Evolutionary conservation across 2,113 vertebrate genomes (phyloP).

Genomic region (Perca fluviatilis): DNA sequence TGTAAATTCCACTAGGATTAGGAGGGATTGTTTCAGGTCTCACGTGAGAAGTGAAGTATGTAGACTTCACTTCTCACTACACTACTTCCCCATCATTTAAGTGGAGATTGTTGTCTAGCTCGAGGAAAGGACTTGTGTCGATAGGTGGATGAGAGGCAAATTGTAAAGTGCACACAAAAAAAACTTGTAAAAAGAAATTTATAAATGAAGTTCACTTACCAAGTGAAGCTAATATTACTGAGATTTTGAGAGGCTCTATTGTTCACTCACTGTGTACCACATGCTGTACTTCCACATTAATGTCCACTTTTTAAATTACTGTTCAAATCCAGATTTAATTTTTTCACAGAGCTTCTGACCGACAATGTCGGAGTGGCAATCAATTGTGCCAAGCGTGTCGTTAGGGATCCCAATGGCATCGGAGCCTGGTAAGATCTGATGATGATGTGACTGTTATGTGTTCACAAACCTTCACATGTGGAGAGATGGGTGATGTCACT

Average conservation of each 20-base stretch:
- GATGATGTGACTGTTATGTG: background rate
- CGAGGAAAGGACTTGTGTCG: background rate
- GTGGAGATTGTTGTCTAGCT: too few species aligned
- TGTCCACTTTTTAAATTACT: background rate
- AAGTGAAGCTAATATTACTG: background rate
- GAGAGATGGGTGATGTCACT: background rate
- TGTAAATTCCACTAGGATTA: too few species aligned
- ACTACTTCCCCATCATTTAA: too few species aligned
- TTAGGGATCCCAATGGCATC: conserved; percentile 48
- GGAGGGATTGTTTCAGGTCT: too few species aligned
- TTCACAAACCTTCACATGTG: background rate
- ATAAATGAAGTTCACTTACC: background rate
- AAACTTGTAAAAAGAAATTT: too few species aligned
- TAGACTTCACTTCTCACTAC: too few species aligned
- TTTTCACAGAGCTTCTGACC: conserved; percentile 40
- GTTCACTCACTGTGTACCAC: background rate
- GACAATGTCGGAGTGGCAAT: conserved; percentile 9
- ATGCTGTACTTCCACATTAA: background rate
- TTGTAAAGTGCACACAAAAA: background rate
- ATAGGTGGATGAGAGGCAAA: background rate
- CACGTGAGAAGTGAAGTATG: too few species aligned
- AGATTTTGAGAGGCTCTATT: too few species aligned
- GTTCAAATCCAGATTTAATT: background rate
- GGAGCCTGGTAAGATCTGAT: conserved; percentile 52
- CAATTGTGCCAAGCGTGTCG: conserved; percentile 55